Conservation (phyloP, 2,888 invertebrate species). For the Heliconius sara region DNA sequence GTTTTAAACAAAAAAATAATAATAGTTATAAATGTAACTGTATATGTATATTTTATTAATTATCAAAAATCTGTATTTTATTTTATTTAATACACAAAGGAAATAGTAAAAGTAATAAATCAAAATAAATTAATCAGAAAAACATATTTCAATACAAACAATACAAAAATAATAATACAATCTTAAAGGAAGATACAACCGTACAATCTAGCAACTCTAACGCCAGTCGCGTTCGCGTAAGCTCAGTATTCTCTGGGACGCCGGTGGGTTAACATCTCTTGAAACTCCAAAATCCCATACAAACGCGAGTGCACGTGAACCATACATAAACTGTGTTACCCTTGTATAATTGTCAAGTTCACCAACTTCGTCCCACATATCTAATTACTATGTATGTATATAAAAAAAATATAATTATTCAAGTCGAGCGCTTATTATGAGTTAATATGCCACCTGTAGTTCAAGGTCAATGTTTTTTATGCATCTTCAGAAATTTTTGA, state of each 20-base stretch:
- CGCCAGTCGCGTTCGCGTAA: constrained; percentile 59
- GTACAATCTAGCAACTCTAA: constrained; percentile 64
- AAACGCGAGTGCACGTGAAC: constrained; percentile 73
- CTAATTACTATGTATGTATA: constrained; percentile 66
- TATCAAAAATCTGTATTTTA: no score
- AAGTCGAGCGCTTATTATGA: constrained; percentile 34
- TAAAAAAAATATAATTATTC: constrained; percentile 39
- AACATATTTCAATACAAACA: not conserved
- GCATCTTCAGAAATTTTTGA: not conserved
- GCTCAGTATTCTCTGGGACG: constrained; percentile 72
- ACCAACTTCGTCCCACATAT: constrained; percentile 75
- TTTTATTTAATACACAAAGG: no score
- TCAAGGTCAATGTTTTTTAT: constrained; percentile 37
- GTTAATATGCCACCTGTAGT: constrained; percentile 38
- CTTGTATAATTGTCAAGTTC: constrained; percentile 56
- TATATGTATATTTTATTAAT: no score
- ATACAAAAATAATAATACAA: not conserved
- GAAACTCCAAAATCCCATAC: constrained; percentile 51
- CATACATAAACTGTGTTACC: constrained; percentile 54
- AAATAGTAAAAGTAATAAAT: not conserved
- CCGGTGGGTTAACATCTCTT: constrained; percentile 58
- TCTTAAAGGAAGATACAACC: constrained; percentile 32
- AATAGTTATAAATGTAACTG: no score
- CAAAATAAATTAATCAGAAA: not conserved
- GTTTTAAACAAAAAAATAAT: not conserved